These are phyloP conservation scores for Nannoperca australis DNA, from an alignment of 2,797 vertebrate genomes.

Conservation along the genomic window DNA sequence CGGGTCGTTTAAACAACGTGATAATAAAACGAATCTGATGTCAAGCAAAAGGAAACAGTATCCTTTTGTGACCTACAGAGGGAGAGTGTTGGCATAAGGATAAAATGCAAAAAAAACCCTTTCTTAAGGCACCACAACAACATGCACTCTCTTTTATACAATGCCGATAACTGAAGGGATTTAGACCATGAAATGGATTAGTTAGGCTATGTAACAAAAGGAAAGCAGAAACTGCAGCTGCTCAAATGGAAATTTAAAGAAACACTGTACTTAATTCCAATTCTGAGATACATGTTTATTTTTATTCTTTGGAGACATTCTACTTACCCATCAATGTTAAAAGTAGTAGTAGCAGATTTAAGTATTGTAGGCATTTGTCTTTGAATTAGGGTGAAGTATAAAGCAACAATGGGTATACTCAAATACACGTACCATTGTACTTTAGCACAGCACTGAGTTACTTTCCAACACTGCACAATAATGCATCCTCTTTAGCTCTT, in stretches of 20 bases:
- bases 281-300: neutral
- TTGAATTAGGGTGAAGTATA: no score
- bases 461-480: neutral
- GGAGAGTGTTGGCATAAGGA: neutral
- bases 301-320: neutral
- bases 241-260: neutral
- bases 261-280: no score
- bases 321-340: neutral
- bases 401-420: neutral
- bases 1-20: neutral
- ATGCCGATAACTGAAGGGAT: neutral
- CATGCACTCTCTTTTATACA: neutral
- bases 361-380: conserved; percentile 14
- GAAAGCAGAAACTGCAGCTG: conserved; percentile 12
- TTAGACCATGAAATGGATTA: neutral
- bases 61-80: neutral
- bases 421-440: neutral
- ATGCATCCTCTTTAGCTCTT: neutral
- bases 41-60: neutral
- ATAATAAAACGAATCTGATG: neutral
- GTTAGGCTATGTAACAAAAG: neutral
- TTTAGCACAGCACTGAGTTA: neutral
- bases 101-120: neutral
- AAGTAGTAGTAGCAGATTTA: neutral
- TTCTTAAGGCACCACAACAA: no score